Base-by-base conservation (phyloP, 2,888 invertebrate genomes). In the Amaurobius ferox region DNA sequence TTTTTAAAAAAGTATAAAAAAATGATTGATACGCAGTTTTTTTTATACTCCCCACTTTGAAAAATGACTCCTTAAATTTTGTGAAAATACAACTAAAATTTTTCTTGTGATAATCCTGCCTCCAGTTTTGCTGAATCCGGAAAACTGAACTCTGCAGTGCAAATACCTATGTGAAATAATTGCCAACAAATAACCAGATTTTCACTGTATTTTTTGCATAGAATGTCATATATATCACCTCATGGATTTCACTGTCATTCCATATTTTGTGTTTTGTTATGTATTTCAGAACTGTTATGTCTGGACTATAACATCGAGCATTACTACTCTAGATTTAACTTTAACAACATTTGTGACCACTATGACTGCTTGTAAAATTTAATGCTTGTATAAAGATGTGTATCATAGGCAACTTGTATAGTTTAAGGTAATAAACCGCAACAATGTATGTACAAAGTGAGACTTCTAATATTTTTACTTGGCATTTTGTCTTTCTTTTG, bases 321-420 rank as follows among this genome's bases (percentile, higher is more conserved):
- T 77, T 62, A 71, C 19, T 70, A 29, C 19, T 67, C 26, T 83
- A 48, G 74, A 44, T 55, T 44, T 71, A 55, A 70, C 13, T 72
- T 70, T 48, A 28, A 11, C 39, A 62, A 44, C 16, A 29, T 28
- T 35, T 66, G 9, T 26, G 66, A 73, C 39, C 67, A 67, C 39
- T 67, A 39, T 40, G 32, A n/a, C 55, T 73, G 73, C 80, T 80
- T 73, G 26, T 61, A n/a, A 73, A 80, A 72, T 19, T 74, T 72
- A 48, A 68, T 74, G 76, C 64, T 71, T 85, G 83, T 85, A 85
- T 77, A 85, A 68, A 72, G 32, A 68, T 62, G 66, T 83, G 72
- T 83, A 72, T 77, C 72, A 77, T 72, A 72, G 64, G 44, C 32
- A 13, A 71, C 28, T 66, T 85, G 83, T 85, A 85, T 85, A 77